Percentiles rank a stretch among this genome's conserved stretches.
Evolutionary conservation across 1,140 invertebrate species (phyloP).

Genomic region (Hypothenemus hampei): DNA sequence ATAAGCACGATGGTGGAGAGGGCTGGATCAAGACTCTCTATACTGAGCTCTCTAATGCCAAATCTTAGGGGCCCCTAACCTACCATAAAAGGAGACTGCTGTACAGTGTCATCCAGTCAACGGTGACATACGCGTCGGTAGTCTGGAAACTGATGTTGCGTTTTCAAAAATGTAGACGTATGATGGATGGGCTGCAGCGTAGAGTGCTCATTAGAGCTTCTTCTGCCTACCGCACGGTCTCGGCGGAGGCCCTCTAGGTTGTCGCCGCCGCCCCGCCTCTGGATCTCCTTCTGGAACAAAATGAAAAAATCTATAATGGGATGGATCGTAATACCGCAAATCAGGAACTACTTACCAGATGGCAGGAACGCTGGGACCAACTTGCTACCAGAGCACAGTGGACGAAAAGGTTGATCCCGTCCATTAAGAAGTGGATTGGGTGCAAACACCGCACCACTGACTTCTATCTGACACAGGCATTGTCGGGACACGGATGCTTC

Average conservation of each 20-base stretch:
- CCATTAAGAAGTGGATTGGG: conserved; percentile 5
- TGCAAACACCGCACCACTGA: conserved; percentile 3
- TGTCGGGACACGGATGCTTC: conserved; percentile 23
- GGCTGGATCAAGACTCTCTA: background rate
- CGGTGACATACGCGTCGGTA: conserved; percentile 1
- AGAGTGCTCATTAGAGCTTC: conserved; percentile 11
- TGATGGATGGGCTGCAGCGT: conserved; percentile 12
- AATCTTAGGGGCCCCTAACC: conserved; percentile 16
- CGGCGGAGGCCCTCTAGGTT: conserved; percentile 23
- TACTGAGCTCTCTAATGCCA: background rate
- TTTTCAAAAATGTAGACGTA: background rate
- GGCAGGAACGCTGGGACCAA: too few species aligned
- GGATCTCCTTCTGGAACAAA: conserved; percentile 17
- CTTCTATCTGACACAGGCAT: conserved; percentile 8
- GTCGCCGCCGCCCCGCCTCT: conserved; percentile 27
- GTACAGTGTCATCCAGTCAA: conserved; percentile 1
- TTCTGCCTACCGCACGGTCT: conserved; percentile 31
- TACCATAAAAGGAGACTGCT: background rate
- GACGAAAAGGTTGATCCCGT: conserved; percentile 12
- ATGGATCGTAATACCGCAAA: too few species aligned
- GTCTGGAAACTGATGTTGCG: conserved; percentile 4
- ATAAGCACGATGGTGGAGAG: background rate
- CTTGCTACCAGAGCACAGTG: conserved; percentile 17
- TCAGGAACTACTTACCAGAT: too few species aligned
- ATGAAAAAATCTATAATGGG: too few species aligned